These are phyloP conservation scores for Oryctes rhinoceros DNA, from an alignment of 1,140 invertebrate genomes.

Conservation along the genomic window DNA sequence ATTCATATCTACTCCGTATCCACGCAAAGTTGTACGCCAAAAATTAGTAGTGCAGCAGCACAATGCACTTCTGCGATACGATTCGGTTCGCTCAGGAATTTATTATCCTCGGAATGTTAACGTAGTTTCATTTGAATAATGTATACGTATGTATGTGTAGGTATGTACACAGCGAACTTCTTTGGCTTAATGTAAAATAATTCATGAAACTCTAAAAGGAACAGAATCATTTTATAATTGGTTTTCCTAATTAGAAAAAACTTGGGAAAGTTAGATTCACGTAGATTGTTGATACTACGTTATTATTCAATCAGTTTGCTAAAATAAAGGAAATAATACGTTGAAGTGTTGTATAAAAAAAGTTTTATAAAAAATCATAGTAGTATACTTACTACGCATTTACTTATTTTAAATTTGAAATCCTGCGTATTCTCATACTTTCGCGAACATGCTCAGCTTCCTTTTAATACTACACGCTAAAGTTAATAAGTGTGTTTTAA, in stretches of 20 bases:
- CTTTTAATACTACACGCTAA: no score
- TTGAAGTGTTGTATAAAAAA: no score
- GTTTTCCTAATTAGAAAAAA: neutral
- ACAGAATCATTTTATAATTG: neutral
- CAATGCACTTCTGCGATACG: neutral
- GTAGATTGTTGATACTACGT: no score
- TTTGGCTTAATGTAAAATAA: neutral
- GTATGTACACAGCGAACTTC: neutral
- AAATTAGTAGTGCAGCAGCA: neutral
- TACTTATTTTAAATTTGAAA: no score
- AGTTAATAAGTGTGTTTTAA: no score
- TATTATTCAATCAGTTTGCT: no score
- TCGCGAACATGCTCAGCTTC: no score
- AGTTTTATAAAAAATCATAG: no score
- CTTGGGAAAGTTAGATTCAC: no score
- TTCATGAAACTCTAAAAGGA: neutral
- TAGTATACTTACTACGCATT: no score
- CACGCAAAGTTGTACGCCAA: conserved; percentile 1
- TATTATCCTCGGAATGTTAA: neutral
- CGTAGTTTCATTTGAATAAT: neutral
- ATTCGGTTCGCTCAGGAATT: conserved; percentile 16
- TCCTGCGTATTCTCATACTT: no score
- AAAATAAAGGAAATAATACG: no score
- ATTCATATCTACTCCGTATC: conserved; percentile 21
- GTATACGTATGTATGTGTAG: neutral